Evolutionary conservation across 1,140 invertebrate genomes (phyloP).

Genomic region (Caenorhabditis remanei): DNA sequence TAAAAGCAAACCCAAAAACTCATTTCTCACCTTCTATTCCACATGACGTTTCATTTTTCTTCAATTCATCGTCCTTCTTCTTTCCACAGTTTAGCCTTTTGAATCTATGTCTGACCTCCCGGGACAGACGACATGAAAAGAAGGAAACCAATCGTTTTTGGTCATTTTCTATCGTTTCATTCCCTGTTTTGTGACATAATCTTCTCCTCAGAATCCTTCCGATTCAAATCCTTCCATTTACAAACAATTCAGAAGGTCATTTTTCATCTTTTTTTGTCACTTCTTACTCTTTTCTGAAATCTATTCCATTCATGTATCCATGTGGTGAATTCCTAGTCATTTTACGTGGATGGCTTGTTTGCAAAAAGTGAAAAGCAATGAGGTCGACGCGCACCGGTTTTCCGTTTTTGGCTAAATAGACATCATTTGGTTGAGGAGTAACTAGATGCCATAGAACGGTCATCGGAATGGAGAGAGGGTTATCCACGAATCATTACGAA

Average conservation of each 20-base stretch:
- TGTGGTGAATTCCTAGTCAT: slow-evolving; percentile 33
- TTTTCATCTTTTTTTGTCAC: not conserved
- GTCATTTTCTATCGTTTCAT: slow-evolving; percentile 54
- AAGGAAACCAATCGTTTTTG: slow-evolving; percentile 46
- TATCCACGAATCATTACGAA: not conserved
- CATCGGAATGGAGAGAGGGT: not conserved
- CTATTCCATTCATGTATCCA: not conserved
- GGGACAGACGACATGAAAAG: not conserved
- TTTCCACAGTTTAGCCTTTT: slow-evolving; percentile 41
- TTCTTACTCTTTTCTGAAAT: not conserved
- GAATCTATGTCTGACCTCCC: slow-evolving; percentile 23
- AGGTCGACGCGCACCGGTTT: slow-evolving; percentile 48
- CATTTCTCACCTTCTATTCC: slow-evolving; percentile 14
- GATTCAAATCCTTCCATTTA: slow-evolving; percentile 12
- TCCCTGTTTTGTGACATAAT: slow-evolving; percentile 53
- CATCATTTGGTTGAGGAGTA: not conserved
- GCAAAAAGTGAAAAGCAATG: slow-evolving; percentile 54
- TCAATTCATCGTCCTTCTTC: not conserved
- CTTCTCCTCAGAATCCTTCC: slow-evolving; percentile 27
- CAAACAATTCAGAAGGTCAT: slow-evolving; percentile 13
- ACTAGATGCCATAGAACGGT: slow-evolving; percentile 18
- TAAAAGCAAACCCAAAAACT: not conserved
- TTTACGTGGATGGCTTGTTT: slow-evolving; percentile 33
- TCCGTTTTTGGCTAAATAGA: slow-evolving; percentile 43
- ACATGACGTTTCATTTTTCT: slow-evolving; percentile 3